A percentile compares a stretch with the other conserved stretches of the same genome.
Conservation (phyloP, 2,888 invertebrate species). For the Eristalis arbustorum region DNA sequence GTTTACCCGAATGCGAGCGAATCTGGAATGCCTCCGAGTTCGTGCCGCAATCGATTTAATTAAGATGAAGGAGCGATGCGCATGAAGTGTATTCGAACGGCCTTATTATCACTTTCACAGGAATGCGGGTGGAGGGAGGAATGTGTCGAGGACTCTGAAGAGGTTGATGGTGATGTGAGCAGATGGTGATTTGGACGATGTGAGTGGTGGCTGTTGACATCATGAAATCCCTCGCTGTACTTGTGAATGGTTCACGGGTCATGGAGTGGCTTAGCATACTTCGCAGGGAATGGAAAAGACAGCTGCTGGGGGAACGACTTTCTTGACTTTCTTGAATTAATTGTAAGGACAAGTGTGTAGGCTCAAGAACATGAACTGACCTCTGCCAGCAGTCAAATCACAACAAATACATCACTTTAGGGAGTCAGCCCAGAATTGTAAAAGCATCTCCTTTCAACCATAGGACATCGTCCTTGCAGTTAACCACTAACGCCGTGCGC, state of each 20-base stretch:
- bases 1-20: neutral
- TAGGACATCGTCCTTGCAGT: neutral
- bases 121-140: neutral
- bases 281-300: too few relatives aligned
- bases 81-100: neutral
- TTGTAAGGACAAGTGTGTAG: too few relatives aligned
- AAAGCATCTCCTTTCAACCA: neutral
- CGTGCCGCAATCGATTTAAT: conserved; percentile 70
- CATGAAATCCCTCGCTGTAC: neutral
- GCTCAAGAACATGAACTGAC: too few relatives aligned
- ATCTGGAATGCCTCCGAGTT: neutral
- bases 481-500: neutral
- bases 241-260: neutral
- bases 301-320: too few relatives aligned
- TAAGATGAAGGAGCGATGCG: conserved; percentile 47
- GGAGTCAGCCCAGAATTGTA: too few relatives aligned
- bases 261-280: neutral
- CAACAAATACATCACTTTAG: too few relatives aligned
- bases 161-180: too few relatives aligned
- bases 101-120: neutral
- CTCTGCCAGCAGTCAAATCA: too few relatives aligned
- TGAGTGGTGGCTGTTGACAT: neutral
- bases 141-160: too few relatives aligned
- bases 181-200: too few relatives aligned
- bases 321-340: too few relatives aligned